phyloP scores from a whole-genome alignment of 2,113 vertebrate species.

The Lontra canadensis region DNA sequence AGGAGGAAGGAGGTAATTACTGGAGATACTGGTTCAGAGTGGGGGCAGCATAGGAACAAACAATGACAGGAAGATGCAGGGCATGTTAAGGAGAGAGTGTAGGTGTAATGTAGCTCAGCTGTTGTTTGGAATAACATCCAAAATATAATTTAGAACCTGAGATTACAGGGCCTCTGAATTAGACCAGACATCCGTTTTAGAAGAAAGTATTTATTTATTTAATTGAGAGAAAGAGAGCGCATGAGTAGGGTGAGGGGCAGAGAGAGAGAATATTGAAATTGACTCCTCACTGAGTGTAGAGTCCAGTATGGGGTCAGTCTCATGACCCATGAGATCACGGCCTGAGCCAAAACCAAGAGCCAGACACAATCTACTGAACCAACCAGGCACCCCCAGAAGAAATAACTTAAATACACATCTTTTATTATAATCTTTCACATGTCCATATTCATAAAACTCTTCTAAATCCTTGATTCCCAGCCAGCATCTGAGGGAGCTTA shows the following conservation, averaged over 20 bases:
- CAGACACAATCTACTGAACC: not conserved
- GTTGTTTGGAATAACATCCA: not conserved
- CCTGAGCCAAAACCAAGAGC: not conserved
- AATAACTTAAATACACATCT: not conserved
- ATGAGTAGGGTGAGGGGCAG: not conserved
- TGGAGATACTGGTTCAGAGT: not conserved
- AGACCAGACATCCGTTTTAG: not conserved
- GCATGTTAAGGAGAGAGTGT: not conserved
- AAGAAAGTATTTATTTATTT: not conserved
- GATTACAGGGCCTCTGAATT: not conserved
- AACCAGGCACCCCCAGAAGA: not conserved
- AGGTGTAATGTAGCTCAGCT: not conserved
- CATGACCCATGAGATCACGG: not conserved
- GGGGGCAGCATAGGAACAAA: not conserved
- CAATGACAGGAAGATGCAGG: not conserved
- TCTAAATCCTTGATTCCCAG: not conserved
- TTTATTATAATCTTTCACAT: not conserved
- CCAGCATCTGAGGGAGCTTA: not conserved
- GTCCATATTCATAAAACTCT: not conserved
- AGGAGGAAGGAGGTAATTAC: too few species aligned
- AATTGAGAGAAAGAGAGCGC: not conserved
- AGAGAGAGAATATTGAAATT: not conserved
- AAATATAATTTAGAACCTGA: conserved; percentile 1
- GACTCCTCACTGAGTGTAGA: not conserved
- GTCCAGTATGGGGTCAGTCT: not conserved